Percentiles rank a stretch among this genome's conserved stretches.
Evolutionary conservation across 2,888 invertebrate species (phyloP).

Genomic region (Epirrita christyi): DNA sequence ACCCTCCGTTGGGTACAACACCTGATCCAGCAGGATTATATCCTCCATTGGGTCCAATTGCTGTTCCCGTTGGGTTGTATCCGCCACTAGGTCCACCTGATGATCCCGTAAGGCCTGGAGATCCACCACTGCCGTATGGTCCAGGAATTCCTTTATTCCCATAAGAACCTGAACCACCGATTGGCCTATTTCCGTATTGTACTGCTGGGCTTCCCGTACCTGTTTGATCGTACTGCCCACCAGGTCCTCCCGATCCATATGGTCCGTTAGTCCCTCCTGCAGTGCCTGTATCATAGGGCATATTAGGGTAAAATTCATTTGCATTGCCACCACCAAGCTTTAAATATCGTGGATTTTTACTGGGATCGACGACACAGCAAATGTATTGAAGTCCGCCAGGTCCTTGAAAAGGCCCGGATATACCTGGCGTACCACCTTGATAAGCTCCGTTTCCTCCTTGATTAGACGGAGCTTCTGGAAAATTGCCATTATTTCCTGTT

Average conservation of each 20-base stretch:
- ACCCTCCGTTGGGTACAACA: neutral
- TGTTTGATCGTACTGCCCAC: neutral
- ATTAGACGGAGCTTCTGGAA: slow-evolving; percentile 5
- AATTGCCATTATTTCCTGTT: slow-evolving; percentile 7
- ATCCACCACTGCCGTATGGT: neutral
- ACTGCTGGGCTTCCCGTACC: slow-evolving; percentile 10
- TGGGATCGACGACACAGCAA: slow-evolving; percentile 52
- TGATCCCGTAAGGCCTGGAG: neutral
- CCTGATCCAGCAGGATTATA: neutral
- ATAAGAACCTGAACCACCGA: neutral
- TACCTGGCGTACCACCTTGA: slow-evolving; percentile 30
- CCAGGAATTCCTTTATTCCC: neutral
- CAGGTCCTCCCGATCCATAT: neutral
- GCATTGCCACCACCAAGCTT: slow-evolving; percentile 27
- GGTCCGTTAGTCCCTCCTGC: slow-evolving; percentile 3
- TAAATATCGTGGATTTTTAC: slow-evolving; percentile 42
- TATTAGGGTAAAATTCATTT: slow-evolving; percentile 13
- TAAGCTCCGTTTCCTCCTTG: slow-evolving; percentile 13
- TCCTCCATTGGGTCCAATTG: neutral
- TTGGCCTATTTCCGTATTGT: slow-evolving; percentile 15
- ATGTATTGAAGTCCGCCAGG: slow-evolving; percentile 52
- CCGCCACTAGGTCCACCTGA: slow-evolving; percentile 2
- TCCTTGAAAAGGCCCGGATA: slow-evolving; percentile 47
- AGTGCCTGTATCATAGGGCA: slow-evolving; percentile 11
- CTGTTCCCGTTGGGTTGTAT: neutral